Percentiles rank a stretch among this genome's conserved stretches.
These are phyloP conservation scores for Nephrotoma flavescens DNA, from an alignment of 2,888 invertebrate species.

Conservation along the genomic window DNA sequence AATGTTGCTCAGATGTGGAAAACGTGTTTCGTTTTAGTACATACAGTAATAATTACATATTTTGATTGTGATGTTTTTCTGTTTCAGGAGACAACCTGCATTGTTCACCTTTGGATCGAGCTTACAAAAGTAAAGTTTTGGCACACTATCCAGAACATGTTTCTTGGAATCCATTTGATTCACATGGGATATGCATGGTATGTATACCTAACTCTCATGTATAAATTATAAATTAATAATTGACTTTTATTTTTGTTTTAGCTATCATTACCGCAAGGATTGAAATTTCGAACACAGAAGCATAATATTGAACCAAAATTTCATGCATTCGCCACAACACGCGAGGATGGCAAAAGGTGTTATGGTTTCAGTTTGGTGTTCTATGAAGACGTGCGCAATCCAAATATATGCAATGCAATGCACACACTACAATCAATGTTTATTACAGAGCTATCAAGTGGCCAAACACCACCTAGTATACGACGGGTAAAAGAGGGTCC, in stretches of 20 bases:
- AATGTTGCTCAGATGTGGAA: neutral
- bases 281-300: slow-evolving; percentile 90
- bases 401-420: slow-evolving; percentile 89
- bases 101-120: slow-evolving; percentile 82
- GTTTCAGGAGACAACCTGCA: slow-evolving; percentile 64
- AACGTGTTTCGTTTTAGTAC: neutral
- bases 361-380: slow-evolving; percentile 93
- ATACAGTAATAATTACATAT: neutral
- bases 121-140: slow-evolving; percentile 86
- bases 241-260: slow-evolving; percentile 28
- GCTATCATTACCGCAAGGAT: slow-evolving; percentile 89
- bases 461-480: slow-evolving; percentile 49
- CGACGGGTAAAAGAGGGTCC: slow-evolving; percentile 48
- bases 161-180: slow-evolving; percentile 79
- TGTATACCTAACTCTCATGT: slow-evolving; percentile 19
- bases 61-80: neutral
- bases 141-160: slow-evolving; percentile 91
- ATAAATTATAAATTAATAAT: neutral
- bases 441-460: slow-evolving; percentile 75
- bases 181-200: slow-evolving; percentile 94
- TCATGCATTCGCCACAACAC: slow-evolving; percentile 93
- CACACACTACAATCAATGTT: slow-evolving; percentile 91
- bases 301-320: slow-evolving; percentile 74
- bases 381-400: slow-evolving; percentile 88
- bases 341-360: slow-evolving; percentile 88